Conservation (phyloP, 2,113 vertebrate genomes). For the Xiphophorus maculatus region DNA sequence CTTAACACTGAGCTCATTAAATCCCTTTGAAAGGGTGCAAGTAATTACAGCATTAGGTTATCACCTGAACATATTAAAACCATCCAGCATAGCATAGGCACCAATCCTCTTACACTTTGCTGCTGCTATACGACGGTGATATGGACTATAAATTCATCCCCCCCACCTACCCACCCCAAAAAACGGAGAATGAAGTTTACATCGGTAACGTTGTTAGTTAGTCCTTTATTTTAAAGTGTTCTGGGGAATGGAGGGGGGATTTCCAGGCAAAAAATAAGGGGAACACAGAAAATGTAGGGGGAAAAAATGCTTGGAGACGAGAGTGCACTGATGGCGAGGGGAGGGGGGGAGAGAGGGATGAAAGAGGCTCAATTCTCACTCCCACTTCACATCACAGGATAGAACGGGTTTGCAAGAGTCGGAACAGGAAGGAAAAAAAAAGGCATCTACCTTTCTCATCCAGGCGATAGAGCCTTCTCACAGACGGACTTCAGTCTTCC, state of each 20-base stretch:
- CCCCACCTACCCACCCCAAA: background rate
- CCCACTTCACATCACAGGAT: slow-evolving; percentile 34
- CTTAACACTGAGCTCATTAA: slow-evolving; percentile 21
- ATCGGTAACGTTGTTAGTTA: background rate
- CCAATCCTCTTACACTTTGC: slow-evolving; percentile 5
- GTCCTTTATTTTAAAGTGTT: background rate
- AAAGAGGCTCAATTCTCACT: slow-evolving; percentile 49
- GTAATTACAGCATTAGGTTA: slow-evolving; percentile 32
- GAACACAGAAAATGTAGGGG: background rate
- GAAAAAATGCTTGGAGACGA: slow-evolving; percentile 11
- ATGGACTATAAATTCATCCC: slow-evolving; percentile 10
- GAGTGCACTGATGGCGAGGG: slow-evolving; percentile 12
- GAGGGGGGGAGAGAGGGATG: slow-evolving; percentile 18
- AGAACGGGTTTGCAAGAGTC: slow-evolving; percentile 42
- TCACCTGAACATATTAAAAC: slow-evolving; percentile 32
- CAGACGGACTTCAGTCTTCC: slow-evolving; percentile 39
- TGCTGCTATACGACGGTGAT: slow-evolving; percentile 1
- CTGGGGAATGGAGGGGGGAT: background rate
- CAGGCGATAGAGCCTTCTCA: slow-evolving; percentile 44
- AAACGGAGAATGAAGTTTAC: slow-evolving; percentile 8
- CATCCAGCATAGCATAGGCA: slow-evolving; percentile 14
- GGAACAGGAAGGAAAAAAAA: slow-evolving; percentile 12
- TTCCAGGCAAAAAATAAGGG: background rate
- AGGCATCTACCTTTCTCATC: slow-evolving; percentile 63
- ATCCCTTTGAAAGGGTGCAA: slow-evolving; percentile 24